Base-by-base conservation (phyloP, 2,797 vertebrate genomes). In the Anguilla obscura region DNA sequence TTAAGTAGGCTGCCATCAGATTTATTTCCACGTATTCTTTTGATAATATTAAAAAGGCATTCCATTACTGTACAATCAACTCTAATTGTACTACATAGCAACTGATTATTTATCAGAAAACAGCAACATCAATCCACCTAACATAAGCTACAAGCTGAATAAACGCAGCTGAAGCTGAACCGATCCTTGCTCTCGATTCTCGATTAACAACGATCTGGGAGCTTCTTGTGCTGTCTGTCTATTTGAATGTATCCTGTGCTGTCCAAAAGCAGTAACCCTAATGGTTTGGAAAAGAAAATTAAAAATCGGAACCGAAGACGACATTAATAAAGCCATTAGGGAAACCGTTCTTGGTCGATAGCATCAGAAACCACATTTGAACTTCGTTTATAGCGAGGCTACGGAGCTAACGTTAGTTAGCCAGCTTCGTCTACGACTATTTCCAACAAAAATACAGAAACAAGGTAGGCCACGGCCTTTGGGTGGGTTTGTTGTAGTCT, bases 401-500 rank as follows among this genome's bases (percentile, higher is more conserved):
- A 48, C 79, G 79, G 45, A 50, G 45, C 79, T 7, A 50, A n/a
- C 45, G 45, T 18, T 85, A 36, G 90, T 90, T 89, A 89, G 90
- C 90, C 92, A 95, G 93, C 93, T 87, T 63, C 91, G 90, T 91
- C 91, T 92, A 87, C 91, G 92, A 94, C 92, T 89, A 87, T 88
- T 93, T 90, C 90, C 89, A 91, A 90, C 90, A 93, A 89, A 92
- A 89, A 58, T 91, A 92, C 60, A 91, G 89, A 89, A 90, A 90
- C 88, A 93, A 95, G 96, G 96, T 96, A 94, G 92, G 96, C 93
- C 91, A 48, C 56, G 86, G 74, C 86, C 56, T 8, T 18, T 66
- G 69, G 45, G 58, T 86, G 63, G 40, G 86, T 88, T 85, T 52
- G 48, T 82, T 66, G 74, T 79, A 79, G 36, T 45, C 16, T 36